phyloP scores from a whole-genome alignment of 2,888 invertebrate genomes.

The Odontomyia ornata region DNA sequence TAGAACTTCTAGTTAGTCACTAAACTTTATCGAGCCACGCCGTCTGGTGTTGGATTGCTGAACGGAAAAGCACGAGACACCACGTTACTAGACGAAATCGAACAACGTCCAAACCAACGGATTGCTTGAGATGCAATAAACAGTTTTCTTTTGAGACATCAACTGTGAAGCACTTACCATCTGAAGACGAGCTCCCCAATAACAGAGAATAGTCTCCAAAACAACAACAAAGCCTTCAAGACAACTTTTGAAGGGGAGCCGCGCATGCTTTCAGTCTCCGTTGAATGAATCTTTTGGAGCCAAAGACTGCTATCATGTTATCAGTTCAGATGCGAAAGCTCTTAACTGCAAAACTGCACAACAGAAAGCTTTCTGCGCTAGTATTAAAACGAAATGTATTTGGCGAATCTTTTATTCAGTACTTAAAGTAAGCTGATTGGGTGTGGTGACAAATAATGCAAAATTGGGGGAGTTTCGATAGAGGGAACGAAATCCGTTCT shows the following conservation, averaged over 20 bases:
- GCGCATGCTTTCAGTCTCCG: background rate
- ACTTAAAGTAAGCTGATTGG: too few species aligned
- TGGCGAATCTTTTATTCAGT: too few species aligned
- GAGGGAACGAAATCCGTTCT: too few species aligned
- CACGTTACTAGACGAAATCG: constrained; percentile 30
- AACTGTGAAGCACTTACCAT: constrained; percentile 26
- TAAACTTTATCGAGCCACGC: constrained; percentile 11
- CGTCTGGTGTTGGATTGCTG: background rate
- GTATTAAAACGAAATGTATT: too few species aligned
- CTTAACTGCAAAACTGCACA: too few species aligned
- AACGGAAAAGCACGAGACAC: constrained; percentile 39
- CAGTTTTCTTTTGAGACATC: constrained; percentile 26
- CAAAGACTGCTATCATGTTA: too few species aligned
- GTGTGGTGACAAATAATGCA: too few species aligned
- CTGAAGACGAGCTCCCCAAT: background rate
- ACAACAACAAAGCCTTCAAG: background rate
- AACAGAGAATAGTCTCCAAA: constrained; percentile 15
- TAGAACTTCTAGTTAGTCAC: constrained; percentile 11
- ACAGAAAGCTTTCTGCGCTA: too few species aligned
- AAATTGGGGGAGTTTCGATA: too few species aligned
- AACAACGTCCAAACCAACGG: constrained; percentile 44
- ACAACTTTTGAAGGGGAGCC: background rate
- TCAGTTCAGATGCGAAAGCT: too few species aligned
- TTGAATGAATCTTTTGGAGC: too few species aligned
- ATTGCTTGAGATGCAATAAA: constrained; percentile 46